Evolutionary conservation across 1,140 invertebrate species (phyloP).

Genomic region (Ruditapes philippinarum): DNA sequence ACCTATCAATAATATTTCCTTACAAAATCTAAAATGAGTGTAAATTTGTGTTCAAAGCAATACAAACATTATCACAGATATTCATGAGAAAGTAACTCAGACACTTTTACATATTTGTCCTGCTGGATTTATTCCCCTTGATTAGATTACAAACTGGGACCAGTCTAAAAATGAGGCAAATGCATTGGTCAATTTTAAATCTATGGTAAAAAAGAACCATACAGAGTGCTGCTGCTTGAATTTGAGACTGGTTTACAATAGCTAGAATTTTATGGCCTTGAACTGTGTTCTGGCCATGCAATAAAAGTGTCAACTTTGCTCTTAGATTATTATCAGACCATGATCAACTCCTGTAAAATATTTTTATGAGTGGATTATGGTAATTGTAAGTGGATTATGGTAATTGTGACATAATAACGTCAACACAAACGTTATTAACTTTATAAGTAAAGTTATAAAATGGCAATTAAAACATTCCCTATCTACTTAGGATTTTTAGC

Average conservation of each 20-base stretch:
- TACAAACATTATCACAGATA: too few relatives aligned
- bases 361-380: constrained; percentile 24
- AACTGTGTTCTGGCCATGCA: background rate
- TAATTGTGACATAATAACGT: constrained; percentile 34
- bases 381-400: constrained; percentile 23
- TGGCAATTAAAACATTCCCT: background rate
- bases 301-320: constrained; percentile 20
- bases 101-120: background rate
- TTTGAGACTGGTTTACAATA: too few relatives aligned
- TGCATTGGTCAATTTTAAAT: too few relatives aligned
- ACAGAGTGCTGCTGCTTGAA: background rate
- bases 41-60: too few relatives aligned
- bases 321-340: background rate
- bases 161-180: too few relatives aligned
- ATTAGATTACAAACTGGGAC: background rate
- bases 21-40: too few relatives aligned
- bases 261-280: too few relatives aligned
- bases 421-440: constrained; percentile 9
- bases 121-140: background rate
- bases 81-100: background rate
- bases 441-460: background rate
- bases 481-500: background rate
- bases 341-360: background rate
- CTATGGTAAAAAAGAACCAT: background rate
- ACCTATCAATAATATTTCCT: too few relatives aligned